A percentile compares a stretch with the other conserved stretches of the same genome.
phyloP scores from a whole-genome alignment of 2,888 invertebrate species.

The Drosophila rellima region DNA sequence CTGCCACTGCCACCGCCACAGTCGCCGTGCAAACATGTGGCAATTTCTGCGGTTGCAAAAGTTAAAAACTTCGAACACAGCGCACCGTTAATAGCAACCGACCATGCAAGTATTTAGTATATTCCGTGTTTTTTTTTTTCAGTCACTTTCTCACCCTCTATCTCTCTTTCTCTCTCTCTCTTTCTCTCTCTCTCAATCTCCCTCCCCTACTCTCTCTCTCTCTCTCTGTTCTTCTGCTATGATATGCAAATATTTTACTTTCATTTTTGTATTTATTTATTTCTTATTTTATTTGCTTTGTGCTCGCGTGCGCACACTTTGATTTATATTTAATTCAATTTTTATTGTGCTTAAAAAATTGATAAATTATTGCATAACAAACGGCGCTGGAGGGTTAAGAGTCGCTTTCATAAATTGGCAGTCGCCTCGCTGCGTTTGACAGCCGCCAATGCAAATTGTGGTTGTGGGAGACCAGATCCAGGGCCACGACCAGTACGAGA shows the following conservation, averaged over 20 bases:
- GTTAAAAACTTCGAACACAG: conserved; percentile 66
- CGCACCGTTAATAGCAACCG: conserved; percentile 35
- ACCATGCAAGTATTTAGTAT: conserved; percentile 22
- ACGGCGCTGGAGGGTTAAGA: conserved; percentile 52
- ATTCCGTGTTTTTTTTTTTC: conserved; percentile 14
- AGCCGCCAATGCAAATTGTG: conserved; percentile 77
- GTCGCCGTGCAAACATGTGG: conserved; percentile 71
- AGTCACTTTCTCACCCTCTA: too few species aligned
- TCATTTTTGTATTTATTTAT: conserved; percentile 17
- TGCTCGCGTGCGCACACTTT: conserved; percentile 44
- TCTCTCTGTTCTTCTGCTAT: neutral
- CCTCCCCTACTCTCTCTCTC: neutral
- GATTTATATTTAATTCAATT: conserved; percentile 81
- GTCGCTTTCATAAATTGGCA: conserved; percentile 75
- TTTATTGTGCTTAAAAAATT: conserved; percentile 79
- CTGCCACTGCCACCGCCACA: conserved; percentile 14
- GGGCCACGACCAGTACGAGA: neutral
- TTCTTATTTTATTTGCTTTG: conserved; percentile 36
- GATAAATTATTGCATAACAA: conserved; percentile 74
- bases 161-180: neutral
- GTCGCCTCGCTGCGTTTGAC: conserved; percentile 73
- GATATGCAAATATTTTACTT: neutral
- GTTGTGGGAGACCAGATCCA: conserved; percentile 40
- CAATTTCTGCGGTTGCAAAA: conserved; percentile 70
- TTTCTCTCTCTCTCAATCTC: neutral